Percentiles rank a stretch among this genome's conserved stretches.
Evolutionary conservation across 2,888 invertebrate genomes (phyloP).

Genomic region (Cenopis cana): DNA sequence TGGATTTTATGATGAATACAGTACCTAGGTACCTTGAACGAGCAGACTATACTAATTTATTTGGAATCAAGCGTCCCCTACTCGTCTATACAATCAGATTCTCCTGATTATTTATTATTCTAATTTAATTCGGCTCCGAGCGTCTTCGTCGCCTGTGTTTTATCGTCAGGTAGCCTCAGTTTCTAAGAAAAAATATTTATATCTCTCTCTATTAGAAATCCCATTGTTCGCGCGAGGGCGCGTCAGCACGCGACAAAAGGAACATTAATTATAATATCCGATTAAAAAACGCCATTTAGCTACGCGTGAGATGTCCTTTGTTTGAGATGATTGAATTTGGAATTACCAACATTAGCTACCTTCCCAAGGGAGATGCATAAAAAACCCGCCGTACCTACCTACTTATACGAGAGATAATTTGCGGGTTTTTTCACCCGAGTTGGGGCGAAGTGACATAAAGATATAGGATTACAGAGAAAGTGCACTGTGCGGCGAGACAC

Average conservation of each 20-base stretch:
- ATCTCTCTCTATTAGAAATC: constrained; percentile 83
- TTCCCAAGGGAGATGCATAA: constrained; percentile 66
- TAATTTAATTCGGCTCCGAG: constrained; percentile 77
- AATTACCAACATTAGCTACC: constrained; percentile 79
- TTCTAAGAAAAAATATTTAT: constrained; percentile 83
- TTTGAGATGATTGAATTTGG: constrained; percentile 83
- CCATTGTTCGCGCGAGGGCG: constrained; percentile 84
- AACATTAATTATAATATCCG: constrained; percentile 86
- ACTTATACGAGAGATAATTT: constrained; percentile 57
- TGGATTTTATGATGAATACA: background rate
- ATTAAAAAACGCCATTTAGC: constrained; percentile 85
- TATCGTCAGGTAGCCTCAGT: constrained; percentile 82
- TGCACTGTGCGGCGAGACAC: constrained; percentile 68
- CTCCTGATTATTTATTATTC: constrained; percentile 72
- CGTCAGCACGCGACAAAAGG: constrained; percentile 85
- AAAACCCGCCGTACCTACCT: constrained; percentile 60
- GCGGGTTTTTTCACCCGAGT: constrained; percentile 57
- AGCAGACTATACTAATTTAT: constrained; percentile 49
- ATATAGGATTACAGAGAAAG: constrained; percentile 75
- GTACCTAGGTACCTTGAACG: background rate
- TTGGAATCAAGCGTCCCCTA: constrained; percentile 50
- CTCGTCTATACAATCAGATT: constrained; percentile 61
- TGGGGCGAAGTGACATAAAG: constrained; percentile 58
- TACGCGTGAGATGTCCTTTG: constrained; percentile 80
- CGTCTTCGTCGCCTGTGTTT: constrained; percentile 78